Base-by-base conservation (phyloP, 1,140 invertebrate species). In the Drosophila sp. region DNA sequence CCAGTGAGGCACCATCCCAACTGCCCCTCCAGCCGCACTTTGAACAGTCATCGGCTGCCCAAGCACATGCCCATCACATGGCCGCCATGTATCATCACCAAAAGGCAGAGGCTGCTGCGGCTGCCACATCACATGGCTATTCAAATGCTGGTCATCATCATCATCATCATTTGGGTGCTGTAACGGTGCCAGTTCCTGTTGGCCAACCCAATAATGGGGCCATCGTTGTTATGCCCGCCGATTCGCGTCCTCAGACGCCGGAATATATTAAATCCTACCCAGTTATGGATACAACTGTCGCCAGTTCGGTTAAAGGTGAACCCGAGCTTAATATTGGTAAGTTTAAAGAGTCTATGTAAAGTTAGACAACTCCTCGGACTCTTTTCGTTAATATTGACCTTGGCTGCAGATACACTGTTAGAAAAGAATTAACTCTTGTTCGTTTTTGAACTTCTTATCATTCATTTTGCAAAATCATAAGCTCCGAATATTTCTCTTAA, bases 321-420 rank as follows among this genome's bases (percentile, higher is more conserved):
- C 93, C 93, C 0, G 94, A 94, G 72, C 89, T 94, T 4, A 93
- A 94, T 70, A 94, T 94, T 92, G 94, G 94, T 94, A 71, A 90
- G 90, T 86, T 46, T n/a, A 11, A n/a, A 1, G 9, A 13, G n/a
- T n/a, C 11, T n/a, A n/a, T n/a, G n/a, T n/a, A n/a, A n/a, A n/a
- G n/a, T n/a, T n/a, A n/a, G 11, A 13, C 4, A 5, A 29, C 6
- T 21, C 21, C 21, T 4, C 21, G 21, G 21, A 21, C 21, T 21
- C 21, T 2, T 21, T 21, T 21, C 21, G 21, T 21, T 21, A 21
- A 2, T 21, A 2, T 21, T 4, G 21, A 21, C 21, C n/a, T n/a
- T n/a, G n/a, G n/a, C n/a, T n/a, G n/a, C n/a, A 21, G 21, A 4
- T 21, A 2, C 1, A 21, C 21, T 21, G 4, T 21, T 21, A 21